Evolutionary conservation across 2,888 invertebrate genomes (phyloP), one percentile per base, ranked within the genome.

Genomic region (Microdon myrmicae): DNA sequence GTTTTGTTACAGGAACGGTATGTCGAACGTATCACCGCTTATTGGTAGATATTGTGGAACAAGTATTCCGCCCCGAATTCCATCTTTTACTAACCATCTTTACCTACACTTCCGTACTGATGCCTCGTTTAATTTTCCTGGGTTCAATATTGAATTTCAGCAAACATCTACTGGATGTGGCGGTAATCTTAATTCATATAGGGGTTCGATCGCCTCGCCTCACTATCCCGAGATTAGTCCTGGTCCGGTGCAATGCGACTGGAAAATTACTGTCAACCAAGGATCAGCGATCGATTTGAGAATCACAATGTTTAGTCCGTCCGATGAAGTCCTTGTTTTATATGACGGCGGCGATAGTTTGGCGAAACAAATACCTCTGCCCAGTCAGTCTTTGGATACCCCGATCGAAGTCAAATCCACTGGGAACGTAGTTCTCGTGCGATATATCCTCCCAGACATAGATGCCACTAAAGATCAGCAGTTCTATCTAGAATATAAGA

Each of bases 141-240:
- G 96, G 0, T 97, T 97, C 78, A 75, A 81, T 43, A 81, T 92
- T 3, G 76, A 74, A 13, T 92, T 90, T 87, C 85, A 88, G 67
- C 84, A 85, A 19, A 83, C 85, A 0, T 73, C 84, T 1, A 83
- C 84, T 32, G 89, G 89, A 82, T 96, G 96, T 76, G 95, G 96
- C 9, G 95, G 94, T 3, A 84, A 82, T 16, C 74, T 96, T 20
- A 87, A 82, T 0, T 83, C 88, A 10, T 83, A 86, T 2, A 81
- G 80, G 4, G 96, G 96, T 0, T 84, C 88, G 3, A 88, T 96
- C 68, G 84, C 87, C 26, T 94, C 95, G 0, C 95, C 96, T 0
- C 89, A 92, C 74, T 94, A 93, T 81, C 92, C 94, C 2, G 83
- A 85, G 60, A 81, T 85, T 0, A 92, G 91, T 72, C 78, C 81